Evolutionary conservation across 2,113 vertebrate genomes (phyloP), one percentile per base, ranked within the genome.

Genomic region (Pseudorhombus dupliciocellatus): DNA sequence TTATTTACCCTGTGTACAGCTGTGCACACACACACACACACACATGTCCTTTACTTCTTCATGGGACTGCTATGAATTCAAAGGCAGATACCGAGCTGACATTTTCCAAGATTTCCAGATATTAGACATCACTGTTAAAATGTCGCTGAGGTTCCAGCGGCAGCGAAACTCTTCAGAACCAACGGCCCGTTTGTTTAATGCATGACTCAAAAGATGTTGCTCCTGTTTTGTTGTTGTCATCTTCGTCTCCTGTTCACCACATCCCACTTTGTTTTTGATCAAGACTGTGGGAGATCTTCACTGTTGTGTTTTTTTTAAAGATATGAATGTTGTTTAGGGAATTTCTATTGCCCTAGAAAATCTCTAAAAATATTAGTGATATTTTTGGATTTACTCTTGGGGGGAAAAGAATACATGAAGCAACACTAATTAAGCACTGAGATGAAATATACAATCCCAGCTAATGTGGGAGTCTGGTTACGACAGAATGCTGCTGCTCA

Each of bases 1-100:
- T 79, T 75, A 70, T 65, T 81, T 69, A 51, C 34, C 31, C 52
- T 34, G 26, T 57, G 58, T 21, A 72, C 77, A 81, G 65, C 69
- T 81, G 69, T 20, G 56, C 20, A 24, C 63, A 54, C 28, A 60
- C n/a, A 59, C 59, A 63, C 51, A 52, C 64, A 60, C 48, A 55
- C 62, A 64, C 46, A 37, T 37, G 10, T 37, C 34, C 34, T 37
- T 12, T 37, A 37, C 34, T 12, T 37, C 34, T 37, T 37, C 34
- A 37, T 37, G 11, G 10, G 34, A 37, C 34, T 37, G 34, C 12
- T 37, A 11, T 37, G 10, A 3, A 37, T 37, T 37, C 10, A 37
- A 11, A 12, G 34, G 34, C 34, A 12, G 34, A 37, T 37, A 37
- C 12, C 12, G 34, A 11, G 11, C 3, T 11, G 34, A 37, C 34